Evolutionary conservation across 1,140 invertebrate species (phyloP).

Genomic region (Polypedilum vanderplanki): DNA sequence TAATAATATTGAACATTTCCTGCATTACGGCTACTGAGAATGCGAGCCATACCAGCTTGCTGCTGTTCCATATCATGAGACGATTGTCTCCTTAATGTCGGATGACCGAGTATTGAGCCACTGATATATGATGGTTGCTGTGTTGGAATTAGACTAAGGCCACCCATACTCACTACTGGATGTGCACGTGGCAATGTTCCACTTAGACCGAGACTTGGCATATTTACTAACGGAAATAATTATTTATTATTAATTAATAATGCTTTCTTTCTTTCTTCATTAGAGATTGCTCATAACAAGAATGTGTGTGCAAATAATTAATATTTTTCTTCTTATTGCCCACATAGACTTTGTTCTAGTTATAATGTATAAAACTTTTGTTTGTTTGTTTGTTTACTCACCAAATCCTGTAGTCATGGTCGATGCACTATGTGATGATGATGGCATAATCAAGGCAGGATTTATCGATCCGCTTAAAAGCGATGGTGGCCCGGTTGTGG

Average conservation of each 20-base stretch:
- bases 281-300: too few species aligned
- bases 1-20: constrained; percentile 25
- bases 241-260: too few species aligned
- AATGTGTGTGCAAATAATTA: too few species aligned
- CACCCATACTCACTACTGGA: constrained; percentile 21
- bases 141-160: not conserved
- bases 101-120: constrained; percentile 4
- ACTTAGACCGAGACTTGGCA: not conserved
- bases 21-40: not conserved
- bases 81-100: not conserved
- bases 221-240: constrained; percentile 8
- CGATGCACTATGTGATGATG: not conserved
- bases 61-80: constrained; percentile 11
- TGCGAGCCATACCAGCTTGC: not conserved
- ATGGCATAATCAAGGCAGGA: not conserved
- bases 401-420: not conserved
- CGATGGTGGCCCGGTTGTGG: not conserved
- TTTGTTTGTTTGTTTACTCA: not conserved
- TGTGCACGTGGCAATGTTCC: constrained; percentile 7
- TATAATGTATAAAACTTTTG: too few species aligned
- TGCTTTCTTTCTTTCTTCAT: too few species aligned
- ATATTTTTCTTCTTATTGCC: too few species aligned
- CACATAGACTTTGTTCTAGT: too few species aligned
- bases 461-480: constrained; percentile 9
- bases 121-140: constrained; percentile 7